These are phyloP conservation scores for Dysidea cf. avara DNA, from an alignment of 37 sponge, comb jelly and placozoan genomes.

Conservation along the genomic window DNA sequence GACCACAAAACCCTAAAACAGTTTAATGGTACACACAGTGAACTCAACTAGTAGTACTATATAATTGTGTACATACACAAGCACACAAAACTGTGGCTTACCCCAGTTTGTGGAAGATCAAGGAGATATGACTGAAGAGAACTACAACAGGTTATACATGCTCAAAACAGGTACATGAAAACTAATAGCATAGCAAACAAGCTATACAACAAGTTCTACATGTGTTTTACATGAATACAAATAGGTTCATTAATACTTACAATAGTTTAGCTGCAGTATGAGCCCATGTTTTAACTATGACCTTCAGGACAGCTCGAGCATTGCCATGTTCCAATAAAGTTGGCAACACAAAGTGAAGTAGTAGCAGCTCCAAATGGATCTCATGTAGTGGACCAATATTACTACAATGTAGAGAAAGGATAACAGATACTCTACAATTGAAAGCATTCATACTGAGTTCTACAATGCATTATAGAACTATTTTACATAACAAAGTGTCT, in stretches of 20 bases:
- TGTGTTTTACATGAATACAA: too few species aligned
- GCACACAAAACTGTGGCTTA: constrained; percentile 14
- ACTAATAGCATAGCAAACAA: neutral
- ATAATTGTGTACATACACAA: neutral
- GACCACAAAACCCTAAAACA: constrained; percentile 59
- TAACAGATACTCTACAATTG: constrained; percentile 12
- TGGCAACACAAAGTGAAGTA: constrained; percentile 89
- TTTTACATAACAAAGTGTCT: too few species aligned
- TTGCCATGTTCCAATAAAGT: constrained; percentile 89
- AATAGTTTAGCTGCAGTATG: constrained; percentile 53
- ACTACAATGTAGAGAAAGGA: neutral
- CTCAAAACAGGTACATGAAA: constrained; percentile 4
- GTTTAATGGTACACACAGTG: neutral
- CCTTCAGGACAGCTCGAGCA: constrained; percentile 64
- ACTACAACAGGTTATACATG: constrained; percentile 49
- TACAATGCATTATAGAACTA: too few species aligned
- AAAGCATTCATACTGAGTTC: neutral
- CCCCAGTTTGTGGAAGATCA: constrained; percentile 74
- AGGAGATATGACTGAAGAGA: constrained; percentile 86
- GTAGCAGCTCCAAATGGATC: constrained; percentile 82
- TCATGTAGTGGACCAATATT: constrained; percentile 69
- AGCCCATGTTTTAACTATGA: constrained; percentile 65
- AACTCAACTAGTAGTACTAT: too few species aligned
- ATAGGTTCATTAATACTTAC: constrained; percentile 41
- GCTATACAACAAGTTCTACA: neutral